Base-by-base conservation (phyloP, 2,797 vertebrate species). In the Iguana delicatissima region DNA sequence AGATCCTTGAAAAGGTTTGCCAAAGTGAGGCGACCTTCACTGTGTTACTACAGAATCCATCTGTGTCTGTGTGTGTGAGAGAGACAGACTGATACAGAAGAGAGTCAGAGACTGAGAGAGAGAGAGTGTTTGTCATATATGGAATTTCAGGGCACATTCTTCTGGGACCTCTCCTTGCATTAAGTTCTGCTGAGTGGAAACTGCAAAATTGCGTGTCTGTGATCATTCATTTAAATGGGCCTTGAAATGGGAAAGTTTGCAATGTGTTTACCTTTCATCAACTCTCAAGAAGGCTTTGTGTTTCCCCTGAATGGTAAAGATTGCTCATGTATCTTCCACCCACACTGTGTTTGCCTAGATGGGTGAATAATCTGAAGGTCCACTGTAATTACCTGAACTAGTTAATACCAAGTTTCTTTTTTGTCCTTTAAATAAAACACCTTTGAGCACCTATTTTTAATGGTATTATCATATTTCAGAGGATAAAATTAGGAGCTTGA, bases 341-440 rank as follows among this genome's bases (percentile, higher is more conserved):
- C 76, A 35, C 35, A 87, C 18, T 0, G 0, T 72, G 4, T 14
- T 90, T 13, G 16, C 86, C 1, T 38, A 90, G 5, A 24, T 92
- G 9, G 72, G 88, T 86, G 29, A 57, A 13, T 26, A 89, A 35
- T 1, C 2, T 4, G 18, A 13, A 64, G 1, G 35, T 9, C 57
- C 5, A 84, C 46, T 57, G 2, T 64, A 79, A 89, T 88, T 80
- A 90, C 46, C 83, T 59, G 85, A 77, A 92, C 59, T 24, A 69
- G 32, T 69, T 76, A 85, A 89, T 2, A 69, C 5, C 26, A 52
- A 2, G 62, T 26, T 88, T 24, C 83, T 2, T 88, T 86, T 91
- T 24, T 77, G 26, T 4, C 84, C 80, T 93, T 84, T 91, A 94
- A 91, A 1, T 13, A 92, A 93, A 92, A 90, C 77, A 50, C 13